Evolutionary conservation across 2,888 invertebrate genomes (phyloP).

Genomic region (Dryobotodes eremita): DNA sequence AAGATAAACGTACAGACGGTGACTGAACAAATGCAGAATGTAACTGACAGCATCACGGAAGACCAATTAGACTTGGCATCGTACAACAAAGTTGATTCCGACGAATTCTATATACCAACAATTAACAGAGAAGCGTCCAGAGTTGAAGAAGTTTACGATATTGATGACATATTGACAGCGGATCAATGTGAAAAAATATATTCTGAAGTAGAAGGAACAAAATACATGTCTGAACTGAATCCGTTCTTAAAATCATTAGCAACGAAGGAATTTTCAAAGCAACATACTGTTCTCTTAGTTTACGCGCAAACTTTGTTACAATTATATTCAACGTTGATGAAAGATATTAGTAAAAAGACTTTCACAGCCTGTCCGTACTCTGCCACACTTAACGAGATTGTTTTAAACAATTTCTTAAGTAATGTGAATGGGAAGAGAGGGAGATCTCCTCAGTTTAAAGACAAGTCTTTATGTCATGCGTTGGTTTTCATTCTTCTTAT

Average conservation of each 20-base stretch:
- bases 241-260: conserved; percentile 74
- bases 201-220: conserved; percentile 77
- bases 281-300: conserved; percentile 76
- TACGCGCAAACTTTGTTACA: conserved; percentile 80
- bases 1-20: conserved; percentile 91
- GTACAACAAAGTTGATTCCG: conserved; percentile 79
- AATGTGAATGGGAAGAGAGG: conserved; percentile 71
- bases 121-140: conserved; percentile 87
- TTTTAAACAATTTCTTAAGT: conserved; percentile 78
- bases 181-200: conserved; percentile 81
- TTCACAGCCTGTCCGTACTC: conserved; percentile 77
- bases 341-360: conserved; percentile 76
- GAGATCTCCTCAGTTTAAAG: conserved; percentile 80
- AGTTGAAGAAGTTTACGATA: conserved; percentile 86
- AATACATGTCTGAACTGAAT: conserved; percentile 72
- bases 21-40: conserved; percentile 90
- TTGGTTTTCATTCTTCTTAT: conserved; percentile 82
- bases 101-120: conserved; percentile 87
- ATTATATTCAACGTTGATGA: conserved; percentile 69
- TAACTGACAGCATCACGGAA: conserved; percentile 81
- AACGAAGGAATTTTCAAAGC: conserved; percentile 66
- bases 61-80: conserved; percentile 81
- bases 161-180: conserved; percentile 83
- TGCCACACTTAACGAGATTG: conserved; percentile 78
- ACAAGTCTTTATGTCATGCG: conserved; percentile 83